Evolutionary conservation across 2,797 vertebrate species (phyloP), one percentile per base, ranked within the genome.

Genomic region (Acomys russatus): DNA sequence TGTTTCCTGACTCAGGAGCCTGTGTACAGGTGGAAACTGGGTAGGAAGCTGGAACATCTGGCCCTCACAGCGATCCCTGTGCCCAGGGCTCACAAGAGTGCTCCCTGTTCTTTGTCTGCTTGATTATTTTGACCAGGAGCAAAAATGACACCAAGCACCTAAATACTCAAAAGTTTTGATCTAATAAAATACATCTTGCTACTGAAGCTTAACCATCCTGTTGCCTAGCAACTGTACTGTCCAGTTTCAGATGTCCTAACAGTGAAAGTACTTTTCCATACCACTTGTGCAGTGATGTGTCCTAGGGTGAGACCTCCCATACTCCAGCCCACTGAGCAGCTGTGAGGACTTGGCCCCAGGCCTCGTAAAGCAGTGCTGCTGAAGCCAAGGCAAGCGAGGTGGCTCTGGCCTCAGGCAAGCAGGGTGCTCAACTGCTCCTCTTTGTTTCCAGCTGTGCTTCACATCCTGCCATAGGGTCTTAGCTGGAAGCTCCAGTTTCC

Each of bases 21-120:
- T 33, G 9, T 35, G 12, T 33, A 0, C 51, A 28, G 56, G 76
- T 66, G 15, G 25, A 80, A 89, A 25, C 8, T 35, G 1, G 3
- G 0, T 3, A 0, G 64, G 49, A 33, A 63, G 9, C 77, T 64
- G 1, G 3, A 71, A 35, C 1, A 4, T 3, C 6, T 3, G 1
- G 9, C 2, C 23, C 33, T 66, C 30, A 54, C 73, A 11, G 38
- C 44, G 80, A 33, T 7, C n/a, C 35, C 25, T 11, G 0, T 0
- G 3, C 30, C 12, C 1, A n/a, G 15, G 23, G 17, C 83, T 64
- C 38, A 11, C 73, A 44, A 49, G 44, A 49, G 30, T 3, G 15
- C 20, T 25, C 22, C 78, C 15, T 22, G 9, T 68, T 4, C 63
- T 84, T 64, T 44, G 15, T 44, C 33, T 28, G 1, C 0, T 70